Conservation (phyloP, 2,888 invertebrate genomes). For the Lepetodrilus schrolli region DNA sequence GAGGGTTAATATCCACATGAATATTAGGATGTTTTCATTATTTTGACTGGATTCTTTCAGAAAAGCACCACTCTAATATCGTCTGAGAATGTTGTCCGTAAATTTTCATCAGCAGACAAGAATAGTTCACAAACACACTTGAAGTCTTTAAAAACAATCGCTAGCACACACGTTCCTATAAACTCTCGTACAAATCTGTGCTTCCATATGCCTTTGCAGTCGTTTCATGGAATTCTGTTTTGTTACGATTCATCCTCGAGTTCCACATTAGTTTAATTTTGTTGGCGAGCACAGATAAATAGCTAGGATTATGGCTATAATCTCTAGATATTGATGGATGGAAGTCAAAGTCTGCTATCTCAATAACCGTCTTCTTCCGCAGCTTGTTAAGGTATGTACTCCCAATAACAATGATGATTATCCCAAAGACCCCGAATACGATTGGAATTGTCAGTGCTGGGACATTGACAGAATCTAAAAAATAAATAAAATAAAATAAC, state of each 20-base stretch:
- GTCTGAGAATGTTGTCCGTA: too few relatives aligned
- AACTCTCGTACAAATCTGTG: neutral
- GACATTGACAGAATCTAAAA: slow-evolving; percentile 36
- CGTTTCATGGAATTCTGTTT: neutral
- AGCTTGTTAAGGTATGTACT: slow-evolving; percentile 43
- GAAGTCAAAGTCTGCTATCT: slow-evolving; percentile 65
- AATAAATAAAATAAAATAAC: too few relatives aligned
- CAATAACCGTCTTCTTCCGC: slow-evolving; percentile 44
- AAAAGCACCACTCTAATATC: too few relatives aligned
- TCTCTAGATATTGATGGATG: slow-evolving; percentile 47
- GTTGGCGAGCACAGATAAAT: neutral
- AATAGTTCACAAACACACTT: too few relatives aligned
- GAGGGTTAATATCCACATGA: too few relatives aligned
- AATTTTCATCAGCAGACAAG: too few relatives aligned
- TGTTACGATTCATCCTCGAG: too few relatives aligned
- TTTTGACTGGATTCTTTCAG: too few relatives aligned
- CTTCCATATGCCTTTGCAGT: neutral
- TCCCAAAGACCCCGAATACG: slow-evolving; percentile 41
- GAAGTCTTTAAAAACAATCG: too few relatives aligned
- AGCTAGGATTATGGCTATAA: neutral
- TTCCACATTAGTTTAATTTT: neutral
- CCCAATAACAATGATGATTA: slow-evolving; percentile 36
- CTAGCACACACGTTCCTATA: too few relatives aligned
- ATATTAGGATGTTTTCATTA: too few relatives aligned
- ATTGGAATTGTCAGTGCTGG: slow-evolving; percentile 41